Conservation (phyloP, 2,113 vertebrate species). For the Euleptes europaea region DNA sequence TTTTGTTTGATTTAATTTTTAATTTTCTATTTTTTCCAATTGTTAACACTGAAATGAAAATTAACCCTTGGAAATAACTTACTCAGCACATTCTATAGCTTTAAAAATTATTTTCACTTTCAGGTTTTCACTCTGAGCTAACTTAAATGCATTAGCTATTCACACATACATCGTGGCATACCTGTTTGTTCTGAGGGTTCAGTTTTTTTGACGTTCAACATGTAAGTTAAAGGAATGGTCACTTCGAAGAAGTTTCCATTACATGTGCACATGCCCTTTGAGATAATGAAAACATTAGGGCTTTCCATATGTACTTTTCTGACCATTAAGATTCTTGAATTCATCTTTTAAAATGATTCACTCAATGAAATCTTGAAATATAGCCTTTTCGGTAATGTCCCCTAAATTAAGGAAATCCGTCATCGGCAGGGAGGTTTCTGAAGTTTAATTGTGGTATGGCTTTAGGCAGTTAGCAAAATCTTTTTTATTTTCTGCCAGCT, state of each 20-base stretch:
- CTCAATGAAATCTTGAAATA: background rate
- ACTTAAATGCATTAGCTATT: background rate
- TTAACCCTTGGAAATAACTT: background rate
- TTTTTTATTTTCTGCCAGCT: background rate
- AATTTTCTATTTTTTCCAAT: background rate
- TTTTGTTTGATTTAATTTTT: background rate
- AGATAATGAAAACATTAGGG: background rate
- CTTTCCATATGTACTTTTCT: background rate
- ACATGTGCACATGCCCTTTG: background rate
- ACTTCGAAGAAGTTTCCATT: accelerated
- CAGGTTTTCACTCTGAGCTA: background rate
- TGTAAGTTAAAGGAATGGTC: accelerated
- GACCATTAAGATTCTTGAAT: background rate
- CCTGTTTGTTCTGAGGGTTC: background rate
- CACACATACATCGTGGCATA: accelerated
- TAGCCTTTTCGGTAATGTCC: background rate
- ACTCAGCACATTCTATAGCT: background rate
- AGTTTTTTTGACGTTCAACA: accelerated
- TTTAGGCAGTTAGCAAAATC: no score
- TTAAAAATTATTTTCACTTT: background rate
- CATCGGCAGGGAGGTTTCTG: background rate
- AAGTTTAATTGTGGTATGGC: background rate
- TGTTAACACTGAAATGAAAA: background rate
- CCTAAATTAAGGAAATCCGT: background rate
- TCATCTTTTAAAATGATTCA: background rate